Base-by-base conservation (phyloP, 2,113 vertebrate genomes). In the Rissa tridactyla region DNA sequence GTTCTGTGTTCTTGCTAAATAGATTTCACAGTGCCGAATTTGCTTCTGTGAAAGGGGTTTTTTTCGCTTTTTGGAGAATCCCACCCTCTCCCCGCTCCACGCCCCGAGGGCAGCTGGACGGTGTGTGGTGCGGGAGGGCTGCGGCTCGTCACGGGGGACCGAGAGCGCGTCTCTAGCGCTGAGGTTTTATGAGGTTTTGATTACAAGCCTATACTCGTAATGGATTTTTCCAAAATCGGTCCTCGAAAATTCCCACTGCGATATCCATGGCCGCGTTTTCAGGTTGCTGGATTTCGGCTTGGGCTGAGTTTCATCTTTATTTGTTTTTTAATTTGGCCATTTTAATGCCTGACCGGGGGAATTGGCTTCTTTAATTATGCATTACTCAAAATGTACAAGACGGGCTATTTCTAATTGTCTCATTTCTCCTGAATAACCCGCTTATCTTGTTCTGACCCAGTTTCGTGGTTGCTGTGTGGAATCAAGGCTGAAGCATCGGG, bases 121-220 rank as follows among this genome's bases (percentile, higher is more conserved):
- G 4, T 0, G 0, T 0, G 29, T 49, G 47, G 21, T 6, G 47
- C 47, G 21, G 47, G 47, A 49, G 11, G 47, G 21, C 47, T 49
- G 47, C 47, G 47, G 47, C 62, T 51, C 52, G 1, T 44, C 46
- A 2, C 26, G 0, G 5, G 9, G 6, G 15, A 11, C 82, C 65
- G 3, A 2, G 40, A 18, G 11, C 0, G 26, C 4, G 1, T 12
- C 69, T 30, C 27, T 42, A 52, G 29, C 38, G 4, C 25, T 5
- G 8, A 11, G 27, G 6, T 11, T 38, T 81, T 12, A 1, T 61
- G 16, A 70, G 18, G 4, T 47, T 62, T 49, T 22, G 15, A 23
- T 27, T 5, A 8, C 34, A 26, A 57, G n/a, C 21, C 69, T 36
- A 19, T 0, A 8, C 32, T 22, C n/a, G 11, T 11, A 13, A 15